These are phyloP conservation scores for Sceloporus undulatus DNA, from an alignment of 2,113 vertebrate species.

Conservation along the genomic window DNA sequence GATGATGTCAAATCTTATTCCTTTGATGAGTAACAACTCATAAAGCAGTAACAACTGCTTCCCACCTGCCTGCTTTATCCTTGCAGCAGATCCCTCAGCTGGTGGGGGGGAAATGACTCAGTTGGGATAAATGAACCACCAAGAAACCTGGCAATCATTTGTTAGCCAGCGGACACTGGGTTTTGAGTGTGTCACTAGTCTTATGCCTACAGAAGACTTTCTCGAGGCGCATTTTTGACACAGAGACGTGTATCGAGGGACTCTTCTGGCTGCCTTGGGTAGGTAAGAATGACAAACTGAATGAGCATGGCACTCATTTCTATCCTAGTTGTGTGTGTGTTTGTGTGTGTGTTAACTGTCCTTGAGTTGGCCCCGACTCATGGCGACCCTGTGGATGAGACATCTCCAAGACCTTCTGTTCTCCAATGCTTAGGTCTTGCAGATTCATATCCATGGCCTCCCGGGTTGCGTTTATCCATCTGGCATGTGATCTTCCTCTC, in stretches of 20 bases:
- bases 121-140: slow-evolving; percentile 25
- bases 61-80: slow-evolving; percentile 11
- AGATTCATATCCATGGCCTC: no score
- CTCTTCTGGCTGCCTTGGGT: background rate
- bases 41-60: slow-evolving; percentile 10
- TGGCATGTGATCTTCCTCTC: no score
- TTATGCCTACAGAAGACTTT: background rate
- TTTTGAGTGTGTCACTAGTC: background rate
- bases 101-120: slow-evolving; percentile 19
- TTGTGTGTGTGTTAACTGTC: background rate
- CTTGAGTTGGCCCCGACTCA: no score
- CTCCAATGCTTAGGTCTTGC: no score
- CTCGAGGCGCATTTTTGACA: background rate
- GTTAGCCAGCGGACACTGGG: background rate
- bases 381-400: no score
- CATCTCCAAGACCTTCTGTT: no score
- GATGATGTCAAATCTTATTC: background rate
- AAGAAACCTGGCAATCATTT: background rate
- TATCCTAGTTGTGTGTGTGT: background rate
- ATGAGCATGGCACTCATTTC: background rate
- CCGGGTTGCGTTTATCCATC: no score
- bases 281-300: background rate
- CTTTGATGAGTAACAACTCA: background rate
- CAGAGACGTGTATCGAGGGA: background rate
- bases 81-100: slow-evolving; percentile 12